phyloP scores from a whole-genome alignment of 2,113 vertebrate genomes.

The Scytalopus superciliaris region DNA sequence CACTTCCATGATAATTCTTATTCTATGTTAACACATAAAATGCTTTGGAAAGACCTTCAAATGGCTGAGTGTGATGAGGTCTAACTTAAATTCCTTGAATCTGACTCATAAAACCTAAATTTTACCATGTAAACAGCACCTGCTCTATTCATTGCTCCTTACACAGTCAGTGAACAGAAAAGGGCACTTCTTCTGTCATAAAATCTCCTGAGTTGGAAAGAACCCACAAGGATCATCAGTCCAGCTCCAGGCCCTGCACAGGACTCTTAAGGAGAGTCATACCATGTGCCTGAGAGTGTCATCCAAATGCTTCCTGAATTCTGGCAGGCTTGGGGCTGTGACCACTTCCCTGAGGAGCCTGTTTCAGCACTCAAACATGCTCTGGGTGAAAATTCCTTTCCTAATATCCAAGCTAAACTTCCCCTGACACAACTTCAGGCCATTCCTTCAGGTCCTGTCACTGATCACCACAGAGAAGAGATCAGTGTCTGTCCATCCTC shows the following conservation, averaged over 20 bases:
- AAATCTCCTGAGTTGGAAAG: not conserved
- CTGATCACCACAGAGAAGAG: not conserved
- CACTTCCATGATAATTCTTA: not conserved
- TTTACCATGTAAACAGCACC: not conserved
- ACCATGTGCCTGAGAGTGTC: not conserved
- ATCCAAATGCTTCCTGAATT: not conserved
- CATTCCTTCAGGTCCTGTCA: accelerated
- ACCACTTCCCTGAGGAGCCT: not conserved
- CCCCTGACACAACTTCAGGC: accelerated
- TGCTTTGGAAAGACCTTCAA: not conserved
- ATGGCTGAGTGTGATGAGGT: not conserved
- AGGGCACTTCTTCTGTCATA: not conserved
- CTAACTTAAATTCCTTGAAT: not conserved
- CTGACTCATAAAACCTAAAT: not conserved
- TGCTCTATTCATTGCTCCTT: not conserved
- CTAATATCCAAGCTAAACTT: not conserved
- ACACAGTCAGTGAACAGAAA: not conserved
- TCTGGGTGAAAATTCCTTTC: not conserved
- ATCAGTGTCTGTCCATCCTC: accelerated
- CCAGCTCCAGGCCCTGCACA: no score
- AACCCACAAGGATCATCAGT: not conserved
- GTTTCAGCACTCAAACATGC: accelerated
- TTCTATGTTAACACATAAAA: not conserved
- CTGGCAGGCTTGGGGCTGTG: not conserved
- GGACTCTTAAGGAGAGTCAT: not conserved